These are phyloP conservation scores for Leucoraja erinaceus DNA, from an alignment of 2,113 vertebrate genomes.

Conservation along the genomic window DNA sequence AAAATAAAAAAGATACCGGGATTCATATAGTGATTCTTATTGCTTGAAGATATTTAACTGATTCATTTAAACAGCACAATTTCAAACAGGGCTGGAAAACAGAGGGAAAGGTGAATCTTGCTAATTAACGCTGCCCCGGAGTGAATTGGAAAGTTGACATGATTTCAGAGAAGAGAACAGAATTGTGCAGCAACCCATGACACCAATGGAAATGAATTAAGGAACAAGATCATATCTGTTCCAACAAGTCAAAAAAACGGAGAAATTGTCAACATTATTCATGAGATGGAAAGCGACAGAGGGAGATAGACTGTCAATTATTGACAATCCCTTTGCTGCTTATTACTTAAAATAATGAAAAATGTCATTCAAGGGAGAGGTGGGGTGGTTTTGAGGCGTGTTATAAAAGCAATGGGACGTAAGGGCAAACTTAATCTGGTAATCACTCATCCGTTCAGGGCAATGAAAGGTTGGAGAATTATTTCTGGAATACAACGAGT, in stretches of 20 bases:
- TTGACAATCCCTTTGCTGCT: background rate
- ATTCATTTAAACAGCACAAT: background rate
- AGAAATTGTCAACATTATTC: background rate
- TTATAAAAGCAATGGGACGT: background rate
- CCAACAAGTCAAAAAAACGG: background rate
- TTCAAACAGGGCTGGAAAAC: background rate
- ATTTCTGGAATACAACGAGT: background rate
- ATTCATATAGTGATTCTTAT: background rate
- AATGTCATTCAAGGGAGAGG: background rate
- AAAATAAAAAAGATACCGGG: background rate
- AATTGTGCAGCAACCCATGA: background rate
- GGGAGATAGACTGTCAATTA: background rate
- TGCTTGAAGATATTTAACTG: background rate
- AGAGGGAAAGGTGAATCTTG: background rate
- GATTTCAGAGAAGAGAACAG: background rate
- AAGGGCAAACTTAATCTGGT: background rate
- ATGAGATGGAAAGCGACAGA: background rate
- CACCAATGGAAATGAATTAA: background rate
- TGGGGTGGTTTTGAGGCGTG: background rate
- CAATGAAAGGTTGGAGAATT: background rate
- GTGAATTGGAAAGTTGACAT: background rate
- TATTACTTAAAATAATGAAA: background rate
- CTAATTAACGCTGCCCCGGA: background rate
- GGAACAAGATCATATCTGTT: too few species aligned
- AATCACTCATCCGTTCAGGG: background rate